Percentiles rank a stretch among this genome's conserved stretches.
phyloP scores from a whole-genome alignment of 2,797 vertebrate genomes.

The Siniperca obscura region DNA sequence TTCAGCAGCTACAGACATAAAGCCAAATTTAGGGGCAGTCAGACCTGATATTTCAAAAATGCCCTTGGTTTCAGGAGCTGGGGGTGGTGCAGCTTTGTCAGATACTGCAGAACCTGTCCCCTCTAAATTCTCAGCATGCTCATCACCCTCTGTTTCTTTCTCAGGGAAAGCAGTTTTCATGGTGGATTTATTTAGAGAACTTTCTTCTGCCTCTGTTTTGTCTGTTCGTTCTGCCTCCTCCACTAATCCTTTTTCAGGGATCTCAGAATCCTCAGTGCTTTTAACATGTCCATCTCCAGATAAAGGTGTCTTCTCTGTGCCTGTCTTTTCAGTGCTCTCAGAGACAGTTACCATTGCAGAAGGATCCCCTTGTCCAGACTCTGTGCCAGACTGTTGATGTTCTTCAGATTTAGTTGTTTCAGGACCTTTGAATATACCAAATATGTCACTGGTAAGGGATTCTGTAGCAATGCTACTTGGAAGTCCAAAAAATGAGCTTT shows the following conservation, averaged over 20 bases:
- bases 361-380: slow-evolving; percentile 30
- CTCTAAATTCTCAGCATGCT: slow-evolving; percentile 23
- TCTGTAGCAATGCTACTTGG: slow-evolving; percentile 86
- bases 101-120: slow-evolving; percentile 20
- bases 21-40: slow-evolving; percentile 83
- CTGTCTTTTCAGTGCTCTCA: slow-evolving; percentile 46
- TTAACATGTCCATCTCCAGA: slow-evolving; percentile 37
- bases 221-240: slow-evolving; percentile 67
- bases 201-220: slow-evolving; percentile 61
- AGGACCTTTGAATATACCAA: slow-evolving; percentile 90
- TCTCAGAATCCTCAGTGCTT: slow-evolving; percentile 41
- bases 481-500: slow-evolving; percentile 90
- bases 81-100: slow-evolving; percentile 46
- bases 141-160: slow-evolving; percentile 22
- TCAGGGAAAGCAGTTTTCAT: slow-evolving; percentile 24
- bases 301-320: slow-evolving; percentile 46
- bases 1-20: slow-evolving; percentile 85
- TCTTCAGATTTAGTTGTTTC: slow-evolving; percentile 78
- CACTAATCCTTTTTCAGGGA: slow-evolving; percentile 64
- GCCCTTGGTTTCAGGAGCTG: slow-evolving; percentile 71
- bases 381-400: slow-evolving; percentile 46
- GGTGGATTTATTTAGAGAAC: slow-evolving; percentile 27
- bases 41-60: slow-evolving; percentile 86
- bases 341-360: slow-evolving; percentile 20
- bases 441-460: slow-evolving; percentile 88